A percentile compares a stretch with the other conserved stretches of the same genome.
phyloP scores from a whole-genome alignment of 2,888 invertebrate species.

The Melinopterus prodromus region DNA sequence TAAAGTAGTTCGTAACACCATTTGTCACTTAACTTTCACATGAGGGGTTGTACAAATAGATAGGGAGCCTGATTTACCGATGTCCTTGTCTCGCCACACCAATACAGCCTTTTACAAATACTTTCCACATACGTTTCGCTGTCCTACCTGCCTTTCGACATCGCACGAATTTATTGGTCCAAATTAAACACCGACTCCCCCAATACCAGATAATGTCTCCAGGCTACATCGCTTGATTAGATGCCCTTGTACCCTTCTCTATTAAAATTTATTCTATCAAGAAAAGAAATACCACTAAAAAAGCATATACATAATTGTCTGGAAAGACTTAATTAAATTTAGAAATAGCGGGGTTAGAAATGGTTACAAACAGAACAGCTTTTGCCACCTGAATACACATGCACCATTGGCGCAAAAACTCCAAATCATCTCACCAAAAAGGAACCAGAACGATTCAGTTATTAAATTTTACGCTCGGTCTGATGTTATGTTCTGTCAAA shows the following conservation, averaged over 20 bases:
- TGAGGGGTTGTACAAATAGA: slow-evolving; percentile 54
- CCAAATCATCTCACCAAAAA: not conserved
- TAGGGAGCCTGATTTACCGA: slow-evolving; percentile 55
- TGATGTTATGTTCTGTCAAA: not conserved
- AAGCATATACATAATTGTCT: not conserved
- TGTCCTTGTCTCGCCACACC: slow-evolving; percentile 40
- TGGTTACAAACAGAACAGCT: not conserved
- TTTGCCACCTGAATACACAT: not conserved
- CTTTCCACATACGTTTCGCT: slow-evolving; percentile 15
- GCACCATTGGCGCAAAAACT: not conserved
- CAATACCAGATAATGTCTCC: not conserved
- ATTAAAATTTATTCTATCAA: not conserved
- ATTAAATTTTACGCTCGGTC: not conserved
- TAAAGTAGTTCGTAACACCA: slow-evolving; percentile 58
- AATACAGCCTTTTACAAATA: slow-evolving; percentile 24
- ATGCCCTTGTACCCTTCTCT: not conserved
- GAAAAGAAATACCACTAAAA: not conserved
- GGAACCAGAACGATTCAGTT: not conserved
- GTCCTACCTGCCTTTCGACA: slow-evolving; percentile 16
- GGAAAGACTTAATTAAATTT: not conserved
- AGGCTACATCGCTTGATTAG: not conserved
- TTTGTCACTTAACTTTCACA: slow-evolving; percentile 57
- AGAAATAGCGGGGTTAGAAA: not conserved
- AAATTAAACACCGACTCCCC: slow-evolving; percentile 16
- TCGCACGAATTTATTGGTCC: not conserved